Evolutionary conservation across 2,113 vertebrate species (phyloP), one percentile per base, ranked within the genome.

Genomic region (Petrocephalus zakoni): DNA sequence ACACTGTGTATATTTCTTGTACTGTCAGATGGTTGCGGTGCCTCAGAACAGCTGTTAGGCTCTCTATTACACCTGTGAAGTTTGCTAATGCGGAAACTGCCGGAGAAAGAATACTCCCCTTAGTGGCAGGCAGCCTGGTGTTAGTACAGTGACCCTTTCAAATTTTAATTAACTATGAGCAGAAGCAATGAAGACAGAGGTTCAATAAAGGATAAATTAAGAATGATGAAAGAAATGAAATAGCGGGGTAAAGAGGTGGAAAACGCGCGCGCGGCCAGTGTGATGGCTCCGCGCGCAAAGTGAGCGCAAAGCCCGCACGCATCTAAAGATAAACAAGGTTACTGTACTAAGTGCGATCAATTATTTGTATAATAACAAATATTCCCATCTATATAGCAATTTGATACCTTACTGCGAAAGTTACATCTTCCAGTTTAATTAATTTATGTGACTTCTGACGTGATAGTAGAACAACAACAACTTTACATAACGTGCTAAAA

Each of bases 61-160:
- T 92, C 90, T 88, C 88, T 92, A 90, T 94, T 93, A 91, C 94
- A 93, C 92, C 93, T 94, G 92, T 53, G 87, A 94, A 89, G 89
- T 93, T 93, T 92, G 90, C 91, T 93, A 91, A 90, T 68, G 92
- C 91, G 92, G 91, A 93, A 94, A 90, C 93, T 93, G 91, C 93
- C 29, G 90, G 91, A 94, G 92, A 92, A 93, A 93, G 3, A 93
- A 93, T 89, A 51, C 86, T 92, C 86, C 90, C 86, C 89, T 56
- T 19, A 25, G 34, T 83, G 91, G 90, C 91, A 92, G 91, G 91
- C 92, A 94, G 91, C 88, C 89, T 56, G 90, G 90, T 93, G 92
- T 91, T 91, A 90, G 89, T 89, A 92, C 90, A 88, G 81, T 88
- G 92, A 92, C 90, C 87, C 90, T 72, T 89, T 90, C 86, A 85